Conservation (phyloP, 2,888 invertebrate species). For the Hirtodrosophila trivittata region DNA sequence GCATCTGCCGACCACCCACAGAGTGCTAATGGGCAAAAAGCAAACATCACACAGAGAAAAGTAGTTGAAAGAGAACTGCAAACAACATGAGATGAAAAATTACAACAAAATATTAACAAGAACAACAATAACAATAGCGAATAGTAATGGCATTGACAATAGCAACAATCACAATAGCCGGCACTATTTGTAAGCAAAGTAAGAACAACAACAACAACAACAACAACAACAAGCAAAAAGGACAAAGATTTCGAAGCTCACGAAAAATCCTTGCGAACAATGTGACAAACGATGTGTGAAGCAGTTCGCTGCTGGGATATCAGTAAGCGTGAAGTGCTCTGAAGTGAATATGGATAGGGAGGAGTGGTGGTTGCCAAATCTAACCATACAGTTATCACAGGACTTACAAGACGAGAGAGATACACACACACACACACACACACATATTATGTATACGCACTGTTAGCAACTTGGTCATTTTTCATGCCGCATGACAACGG, state of each 20-base stretch:
- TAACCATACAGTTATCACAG: conserved; percentile 69
- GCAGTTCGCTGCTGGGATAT: conserved; percentile 54
- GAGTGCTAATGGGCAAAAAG: conserved; percentile 70
- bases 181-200: conserved; percentile 53
- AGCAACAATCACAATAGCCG: conserved; percentile 62
- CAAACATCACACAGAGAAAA: conserved; percentile 37
- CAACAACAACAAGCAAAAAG: conserved; percentile 22
- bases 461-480: conserved; percentile 67
- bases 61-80: conserved; percentile 25
- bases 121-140: conserved; percentile 24
- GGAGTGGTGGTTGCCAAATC: conserved; percentile 40
- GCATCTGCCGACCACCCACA: conserved; percentile 9
- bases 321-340: conserved; percentile 60
- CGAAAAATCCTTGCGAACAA: conserved; percentile 63
- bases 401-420: conserved; percentile 36
- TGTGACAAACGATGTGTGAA: conserved; percentile 78
- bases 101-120: conserved; percentile 70
- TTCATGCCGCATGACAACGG: conserved; percentile 59
- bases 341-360: conserved; percentile 18
- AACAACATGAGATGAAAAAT: conserved; percentile 69
- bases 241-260: conserved; percentile 55
- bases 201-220: conserved; percentile 34
- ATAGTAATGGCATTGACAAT: conserved; percentile 46
- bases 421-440: conserved; percentile 16
- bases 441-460: conserved; percentile 70